phyloP scores from a whole-genome alignment of 2,888 invertebrate species.

The Subacronicta megacephala region DNA sequence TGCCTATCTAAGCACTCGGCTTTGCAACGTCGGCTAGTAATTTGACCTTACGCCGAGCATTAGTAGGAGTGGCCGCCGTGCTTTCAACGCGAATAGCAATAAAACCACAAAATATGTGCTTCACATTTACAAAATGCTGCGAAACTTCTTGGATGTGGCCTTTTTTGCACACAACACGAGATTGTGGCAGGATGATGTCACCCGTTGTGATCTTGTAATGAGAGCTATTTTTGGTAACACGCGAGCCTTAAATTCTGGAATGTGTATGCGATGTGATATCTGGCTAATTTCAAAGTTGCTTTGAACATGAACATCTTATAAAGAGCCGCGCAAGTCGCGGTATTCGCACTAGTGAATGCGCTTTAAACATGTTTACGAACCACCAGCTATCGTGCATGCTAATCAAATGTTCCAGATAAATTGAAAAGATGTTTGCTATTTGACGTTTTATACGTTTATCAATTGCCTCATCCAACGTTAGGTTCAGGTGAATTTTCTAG shows the following conservation, averaged over 20 bases:
- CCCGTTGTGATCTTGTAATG: slow-evolving; percentile 31
- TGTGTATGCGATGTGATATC: slow-evolving; percentile 7
- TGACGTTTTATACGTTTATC: slow-evolving; percentile 30
- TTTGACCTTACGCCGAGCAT: slow-evolving; percentile 82
- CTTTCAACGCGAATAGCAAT: slow-evolving; percentile 79
- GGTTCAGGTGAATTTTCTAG: slow-evolving; percentile 63
- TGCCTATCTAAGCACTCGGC: slow-evolving; percentile 76
- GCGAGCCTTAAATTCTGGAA: slow-evolving; percentile 18
- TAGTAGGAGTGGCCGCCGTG: slow-evolving; percentile 77
- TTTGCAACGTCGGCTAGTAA: slow-evolving; percentile 74
- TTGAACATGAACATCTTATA: slow-evolving; percentile 13
- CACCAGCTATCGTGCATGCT: slow-evolving; percentile 31
- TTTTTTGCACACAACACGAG: slow-evolving; percentile 48
- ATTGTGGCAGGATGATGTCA: slow-evolving; percentile 47
- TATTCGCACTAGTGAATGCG: slow-evolving; percentile 23
- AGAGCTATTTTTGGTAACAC: slow-evolving; percentile 42
- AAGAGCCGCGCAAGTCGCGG: slow-evolving; percentile 1
- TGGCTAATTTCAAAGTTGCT: slow-evolving; percentile 13
- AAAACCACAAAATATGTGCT: slow-evolving; percentile 77
- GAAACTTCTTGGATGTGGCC: slow-evolving; percentile 72
- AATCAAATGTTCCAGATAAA: slow-evolving; percentile 39
- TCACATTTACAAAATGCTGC: slow-evolving; percentile 74
- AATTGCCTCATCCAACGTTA: slow-evolving; percentile 72
- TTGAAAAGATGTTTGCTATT: slow-evolving; percentile 36
- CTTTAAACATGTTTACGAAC: slow-evolving; percentile 41